phyloP scores from a whole-genome alignment of 2,888 invertebrate species.

The Flexamia atlantica region DNA sequence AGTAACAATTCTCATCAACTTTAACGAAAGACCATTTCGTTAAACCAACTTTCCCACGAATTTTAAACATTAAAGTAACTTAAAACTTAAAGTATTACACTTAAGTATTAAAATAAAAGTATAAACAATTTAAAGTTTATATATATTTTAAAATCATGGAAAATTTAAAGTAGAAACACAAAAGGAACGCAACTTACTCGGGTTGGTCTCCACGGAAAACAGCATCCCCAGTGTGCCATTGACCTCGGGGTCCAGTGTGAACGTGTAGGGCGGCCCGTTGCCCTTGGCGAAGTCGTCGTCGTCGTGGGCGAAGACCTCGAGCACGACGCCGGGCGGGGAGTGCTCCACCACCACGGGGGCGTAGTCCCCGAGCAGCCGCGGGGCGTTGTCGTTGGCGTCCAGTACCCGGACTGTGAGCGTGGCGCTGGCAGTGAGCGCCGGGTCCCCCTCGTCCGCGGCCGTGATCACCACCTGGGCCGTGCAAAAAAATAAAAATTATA shows the following conservation, averaged over 20 bases:
- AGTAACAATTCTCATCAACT: too few relatives aligned
- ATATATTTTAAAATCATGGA: too few relatives aligned
- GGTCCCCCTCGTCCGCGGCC: constrained; percentile 21
- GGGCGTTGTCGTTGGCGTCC: constrained; percentile 96
- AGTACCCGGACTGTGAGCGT: constrained; percentile 95
- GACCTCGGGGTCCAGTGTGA: constrained; percentile 94
- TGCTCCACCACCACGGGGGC: constrained; percentile 95
- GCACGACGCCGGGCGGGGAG: constrained; percentile 92
- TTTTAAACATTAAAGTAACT: too few relatives aligned
- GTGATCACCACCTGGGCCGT: constrained; percentile 9
- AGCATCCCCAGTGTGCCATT: constrained; percentile 95
- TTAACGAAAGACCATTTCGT: too few relatives aligned
- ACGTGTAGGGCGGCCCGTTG: constrained; percentile 97
- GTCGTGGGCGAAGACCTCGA: constrained; percentile 94
- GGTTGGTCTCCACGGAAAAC: constrained; percentile 97
- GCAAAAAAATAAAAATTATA: too few relatives aligned
- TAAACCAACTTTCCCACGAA: too few relatives aligned
- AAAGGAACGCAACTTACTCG: constrained; percentile 89
- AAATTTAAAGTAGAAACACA: too few relatives aligned
- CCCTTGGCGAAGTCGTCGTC: constrained; percentile 95
- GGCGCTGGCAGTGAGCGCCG: constrained; percentile 81
- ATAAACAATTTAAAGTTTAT: too few relatives aligned
- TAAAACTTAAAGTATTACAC: too few relatives aligned
- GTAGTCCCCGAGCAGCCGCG: constrained; percentile 94
- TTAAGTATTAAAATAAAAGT: too few relatives aligned